Evolutionary conservation across 37 sponge, comb jelly and placozoan species (phyloP), one percentile per base, ranked within the genome.

Genomic region (Lycopodina hypogea): DNA sequence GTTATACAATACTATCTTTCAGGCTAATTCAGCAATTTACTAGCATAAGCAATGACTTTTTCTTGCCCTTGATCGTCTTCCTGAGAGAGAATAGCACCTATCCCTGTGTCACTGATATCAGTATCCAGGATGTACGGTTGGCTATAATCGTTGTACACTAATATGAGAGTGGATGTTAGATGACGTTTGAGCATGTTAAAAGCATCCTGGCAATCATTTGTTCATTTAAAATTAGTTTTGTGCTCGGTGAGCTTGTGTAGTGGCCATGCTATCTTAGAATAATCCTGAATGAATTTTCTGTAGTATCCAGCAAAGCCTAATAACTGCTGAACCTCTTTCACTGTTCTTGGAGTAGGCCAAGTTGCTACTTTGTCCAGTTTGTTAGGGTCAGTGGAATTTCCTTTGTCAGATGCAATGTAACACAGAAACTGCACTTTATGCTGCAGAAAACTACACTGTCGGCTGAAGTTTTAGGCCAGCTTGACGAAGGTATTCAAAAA

Each of bases 401-500:
- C 67, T 7, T 66, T 4, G 6, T 21, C 37, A 7, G 36, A 26
- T 2, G 30, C 67, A 32, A 66, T 35, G 38, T 66, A 17, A 30
- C 67, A 34, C 37, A 66, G 37, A 15, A 18, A 66, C 34, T 66
- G 17, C 8, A 66, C 67, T 34, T 66, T 32, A 6, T 66, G 67
- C 37, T 26, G 3, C 17, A 29, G 8, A 36, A 66, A 66, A 28
- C 12, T 23, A 26, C 60, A 59, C 28, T 59, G 4, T 35, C 8
- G 67, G 67, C 8, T 66, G 11, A 3, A 66, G 38, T 28, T 66
- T 66, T 36, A 66, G 17, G 28, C 67, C 67, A 17, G 67, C 67
- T 66, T 66, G 28, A 6, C 18, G 21, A 21, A 66, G 38, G 7
- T 36, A 2, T 26, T 66, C 67, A 3, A 66, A 35, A 3, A 66